phyloP scores from a whole-genome alignment of 2,888 invertebrate genomes.

The Eupeodes luniger region DNA sequence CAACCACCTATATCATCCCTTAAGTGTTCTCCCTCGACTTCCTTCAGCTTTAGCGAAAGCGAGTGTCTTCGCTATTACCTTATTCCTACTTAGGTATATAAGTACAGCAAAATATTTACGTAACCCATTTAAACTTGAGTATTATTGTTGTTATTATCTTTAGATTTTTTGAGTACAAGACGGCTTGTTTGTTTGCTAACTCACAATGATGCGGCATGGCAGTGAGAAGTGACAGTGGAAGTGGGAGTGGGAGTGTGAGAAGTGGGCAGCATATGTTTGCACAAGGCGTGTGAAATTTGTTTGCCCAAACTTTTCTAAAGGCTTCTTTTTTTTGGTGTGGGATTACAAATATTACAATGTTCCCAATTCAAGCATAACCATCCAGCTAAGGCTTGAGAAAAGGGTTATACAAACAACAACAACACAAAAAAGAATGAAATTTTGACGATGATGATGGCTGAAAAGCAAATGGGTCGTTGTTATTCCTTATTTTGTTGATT shows the following conservation, averaged over 20 bases:
- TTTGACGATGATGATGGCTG: conserved; percentile 18
- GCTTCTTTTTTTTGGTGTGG: not conserved
- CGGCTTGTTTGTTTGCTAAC: not conserved
- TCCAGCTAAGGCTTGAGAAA: not conserved
- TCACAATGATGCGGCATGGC: not conserved
- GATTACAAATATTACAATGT: conserved; percentile 28
- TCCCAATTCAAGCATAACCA: not conserved
- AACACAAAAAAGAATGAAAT: not conserved
- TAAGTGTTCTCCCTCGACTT: not conserved
- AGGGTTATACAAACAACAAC: not conserved
- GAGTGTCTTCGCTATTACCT: not conserved
- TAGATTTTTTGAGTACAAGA: conserved; percentile 37
- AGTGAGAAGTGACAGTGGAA: not conserved
- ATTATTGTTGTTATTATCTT: conserved; percentile 51
- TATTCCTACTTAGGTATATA: not conserved
- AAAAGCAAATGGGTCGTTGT: not conserved
- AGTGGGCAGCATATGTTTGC: conserved; percentile 30
- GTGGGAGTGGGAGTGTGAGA: not conserved
- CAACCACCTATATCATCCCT: no score
- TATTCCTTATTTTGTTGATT: not conserved
- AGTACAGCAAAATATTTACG: conserved; percentile 57
- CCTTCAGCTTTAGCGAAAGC: not conserved
- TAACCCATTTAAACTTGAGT: conserved; percentile 71
- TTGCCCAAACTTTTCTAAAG: conserved; percentile 34
- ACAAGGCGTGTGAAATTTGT: conserved; percentile 41